A percentile compares a stretch with the other conserved stretches of the same genome.
These are phyloP conservation scores for Anguilla rostrata DNA, from an alignment of 2,113 vertebrate species.

Conservation along the genomic window DNA sequence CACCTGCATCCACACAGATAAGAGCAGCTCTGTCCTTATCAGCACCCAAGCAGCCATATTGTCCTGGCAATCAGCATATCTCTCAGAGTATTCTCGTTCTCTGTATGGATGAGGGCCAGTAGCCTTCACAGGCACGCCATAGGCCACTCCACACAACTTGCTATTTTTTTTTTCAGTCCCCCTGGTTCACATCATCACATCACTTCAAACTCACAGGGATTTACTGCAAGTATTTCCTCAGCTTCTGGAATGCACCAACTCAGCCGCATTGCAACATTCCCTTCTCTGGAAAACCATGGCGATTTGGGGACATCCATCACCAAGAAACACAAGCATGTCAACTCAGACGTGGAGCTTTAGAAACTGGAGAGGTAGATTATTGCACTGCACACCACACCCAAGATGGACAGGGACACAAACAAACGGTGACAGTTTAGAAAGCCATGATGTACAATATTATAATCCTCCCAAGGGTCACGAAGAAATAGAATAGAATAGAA, in stretches of 20 bases:
- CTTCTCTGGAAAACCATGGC: not conserved
- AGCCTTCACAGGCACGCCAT: not conserved
- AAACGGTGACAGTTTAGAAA: not conserved
- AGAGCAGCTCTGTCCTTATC: constrained; percentile 31
- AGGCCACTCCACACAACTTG: not conserved
- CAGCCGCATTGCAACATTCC: not conserved
- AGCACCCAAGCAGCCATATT: not conserved
- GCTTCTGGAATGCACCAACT: not conserved
- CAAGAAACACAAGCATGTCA: not conserved
- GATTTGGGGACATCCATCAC: not conserved
- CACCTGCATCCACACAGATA: constrained; percentile 61
- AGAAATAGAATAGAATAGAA: not conserved
- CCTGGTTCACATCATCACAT: not conserved
- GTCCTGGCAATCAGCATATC: not conserved
- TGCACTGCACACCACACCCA: not conserved
- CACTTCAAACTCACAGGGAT: not conserved
- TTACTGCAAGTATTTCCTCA: not conserved
- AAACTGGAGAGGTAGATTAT: not conserved
- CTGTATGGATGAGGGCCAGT: not conserved
- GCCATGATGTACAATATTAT: not conserved
- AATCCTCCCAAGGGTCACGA: not conserved
- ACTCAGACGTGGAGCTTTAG: not conserved
- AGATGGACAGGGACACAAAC: not conserved
- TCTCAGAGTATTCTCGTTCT: not conserved
- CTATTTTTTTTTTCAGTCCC: not conserved